Conservation (phyloP, 2,113 vertebrate genomes). For the Leptocoma aspasia region DNA sequence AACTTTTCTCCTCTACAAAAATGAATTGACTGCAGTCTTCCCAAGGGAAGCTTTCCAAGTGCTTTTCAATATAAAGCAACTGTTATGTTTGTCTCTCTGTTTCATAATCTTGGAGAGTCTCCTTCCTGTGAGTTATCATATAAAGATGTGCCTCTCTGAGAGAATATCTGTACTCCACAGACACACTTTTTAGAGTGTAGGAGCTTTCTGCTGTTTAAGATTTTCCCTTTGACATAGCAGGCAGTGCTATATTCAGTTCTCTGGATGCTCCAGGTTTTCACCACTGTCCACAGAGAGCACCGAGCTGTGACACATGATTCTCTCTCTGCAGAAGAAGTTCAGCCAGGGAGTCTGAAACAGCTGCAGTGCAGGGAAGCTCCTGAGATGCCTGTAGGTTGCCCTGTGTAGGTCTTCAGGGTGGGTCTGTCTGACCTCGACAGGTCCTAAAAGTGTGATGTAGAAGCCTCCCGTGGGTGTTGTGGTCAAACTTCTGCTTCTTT, state of each 20-base stretch:
- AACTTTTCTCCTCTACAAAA: neutral
- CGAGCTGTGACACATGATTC: rapidly evolving
- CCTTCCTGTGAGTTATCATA: neutral
- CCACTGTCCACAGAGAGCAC: neutral
- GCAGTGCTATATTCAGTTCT: neutral
- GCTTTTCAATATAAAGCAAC: constrained; percentile 31
- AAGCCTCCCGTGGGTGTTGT: neutral
- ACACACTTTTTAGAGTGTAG: neutral
- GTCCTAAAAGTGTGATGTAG: rapidly evolving
- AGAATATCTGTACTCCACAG: neutral
- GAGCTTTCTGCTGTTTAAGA: neutral
- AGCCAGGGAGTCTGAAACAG: neutral
- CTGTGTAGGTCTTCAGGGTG: neutral
- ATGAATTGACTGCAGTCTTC: constrained; percentile 17
- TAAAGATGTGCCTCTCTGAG: neutral
- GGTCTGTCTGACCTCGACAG: neutral
- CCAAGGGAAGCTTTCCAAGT: neutral
- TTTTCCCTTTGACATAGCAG: neutral
- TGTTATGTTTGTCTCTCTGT: neutral
- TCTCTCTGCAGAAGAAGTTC: neutral
- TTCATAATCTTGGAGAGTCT: constrained; percentile 7
- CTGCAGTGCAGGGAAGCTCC: neutral
- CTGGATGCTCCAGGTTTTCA: neutral
- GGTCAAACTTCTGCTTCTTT: neutral
- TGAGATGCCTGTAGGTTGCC: neutral